Base-by-base conservation (phyloP, 2,797 vertebrate genomes). In the Lithobates sylvaticus region DNA sequence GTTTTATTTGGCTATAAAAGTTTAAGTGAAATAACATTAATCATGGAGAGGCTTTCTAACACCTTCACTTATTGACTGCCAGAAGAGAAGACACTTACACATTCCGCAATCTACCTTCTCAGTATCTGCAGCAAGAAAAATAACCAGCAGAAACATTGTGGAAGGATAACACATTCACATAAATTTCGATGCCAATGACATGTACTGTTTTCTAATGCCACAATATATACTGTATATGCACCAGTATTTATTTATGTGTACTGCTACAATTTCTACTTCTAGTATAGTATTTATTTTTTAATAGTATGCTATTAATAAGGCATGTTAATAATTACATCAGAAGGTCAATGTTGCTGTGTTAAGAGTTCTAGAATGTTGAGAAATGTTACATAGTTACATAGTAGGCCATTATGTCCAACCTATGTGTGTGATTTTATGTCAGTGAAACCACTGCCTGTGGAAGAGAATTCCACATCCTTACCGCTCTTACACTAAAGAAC, bases 1-100 rank as follows among this genome's bases (percentile, higher is more conserved):
- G 68, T 74, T 87, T 86, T 87, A 78, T 83, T 83, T 83, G 75
- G 80, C 85, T 87, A 78, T 87, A 87, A 83, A 87, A 54, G 85
- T 82, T 87, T 83, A 87, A 82, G 75, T 78, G 85, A 78, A 58
- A 78, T 87, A 80, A 34, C 85, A 86, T 86, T 86, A 83, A 86
- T 86, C 85, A 83, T 29, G 34, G 23, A 65, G 85, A 65, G 77
- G 68, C 68, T 77, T 78, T 83, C 67, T 82, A 82, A 77, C 85
- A 83, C 75, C 58, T 73, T 78, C 70, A 68, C 85, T 83, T 87
- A 87, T 83, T 87, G 85, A 87, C 74, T 83, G 75, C 74, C 80
- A 87, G 80, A 54, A 86, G 68, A 86, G 74, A 29, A 76, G 73
- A 86, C 77, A 81, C 78, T 86, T 82, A 74, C 47, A 65, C 67